Base-by-base conservation (phyloP, 2,113 vertebrate species). In the Neodontobutis hainanensis region DNA sequence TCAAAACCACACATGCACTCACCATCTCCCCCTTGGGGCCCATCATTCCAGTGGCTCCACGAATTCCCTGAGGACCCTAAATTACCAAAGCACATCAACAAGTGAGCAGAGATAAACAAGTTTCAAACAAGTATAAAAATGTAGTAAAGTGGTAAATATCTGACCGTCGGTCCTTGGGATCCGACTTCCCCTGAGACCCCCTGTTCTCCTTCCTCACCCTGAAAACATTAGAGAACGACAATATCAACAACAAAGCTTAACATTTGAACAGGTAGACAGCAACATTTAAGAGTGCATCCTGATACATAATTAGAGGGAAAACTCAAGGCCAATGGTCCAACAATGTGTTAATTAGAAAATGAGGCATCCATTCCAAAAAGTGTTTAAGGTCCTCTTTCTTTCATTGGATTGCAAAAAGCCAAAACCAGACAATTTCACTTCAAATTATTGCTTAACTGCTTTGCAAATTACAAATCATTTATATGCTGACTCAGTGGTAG, bases 151-250 rank as follows among this genome's bases (percentile, higher is more conserved):
- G 69, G 14, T 42, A 47, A 92, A 89, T 77, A 87, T 90, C 93
- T 94, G 89, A 99, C 97, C 80, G 71, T 93, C 84, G 94, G 91
- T 85, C 97, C 97, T 92, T 95, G 94, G 81, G 94, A 68, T 80
- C 97, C 97, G 6, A 94, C 90, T 50, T 97, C 95, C 78, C 97
- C 97, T 15, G 65, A 42, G 61, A 81, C 83, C 75, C 97, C 97
- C 83, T 98, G 95, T 16, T 97, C 95, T 35, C 97, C 97, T 85
- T 97, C 96, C 88, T 96, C 95, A 67, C 97, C 97, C 97, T 99
- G 49, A 72, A 66, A 73, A 80, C 45, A 7, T 62, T 19, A 80
- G 36, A 44, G 40, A 51, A n/a, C 67, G 40, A 66, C 0, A 52
- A 51, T 8, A 65, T 5, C 4, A 61, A 11, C 53, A 71, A 64